Base-by-base conservation (phyloP, 2,113 vertebrate genomes). In the Siniperca knerii region DNA sequence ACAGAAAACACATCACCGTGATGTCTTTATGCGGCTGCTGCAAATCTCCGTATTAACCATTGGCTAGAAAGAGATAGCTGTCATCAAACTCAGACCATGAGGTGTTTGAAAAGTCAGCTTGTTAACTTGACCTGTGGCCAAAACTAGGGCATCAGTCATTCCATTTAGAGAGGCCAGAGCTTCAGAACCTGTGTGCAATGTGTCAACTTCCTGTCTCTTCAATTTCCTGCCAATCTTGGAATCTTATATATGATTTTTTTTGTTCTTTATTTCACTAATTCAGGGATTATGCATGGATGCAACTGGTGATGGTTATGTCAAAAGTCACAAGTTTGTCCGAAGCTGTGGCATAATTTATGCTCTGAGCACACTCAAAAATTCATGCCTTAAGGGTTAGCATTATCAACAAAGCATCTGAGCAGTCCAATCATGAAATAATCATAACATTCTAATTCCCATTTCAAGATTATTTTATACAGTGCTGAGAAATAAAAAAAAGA, bases 11-110 rank as follows among this genome's bases (percentile, higher is more conserved):
- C 82, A 85, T 90, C 88, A 67, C 81, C 62, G 54, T 75, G 83
- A 74, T 23, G 33, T 87, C 83, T 89, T 86, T 90, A 86, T 88
- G 85, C 37, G 44, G 42, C 57, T 0, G 83, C 88, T 68, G 79
- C 52, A 90, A 91, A 90, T 89, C 87, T 88, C 46, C 2, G 21
- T 86, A 87, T 87, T 85, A 90, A 77, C 82, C 55, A 77, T 18
- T 73, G 77, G 61, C 78, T 74, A 61, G 29, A 50, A 77, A 67
- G 79, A 73, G 74, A 82, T 44, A 52, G 64, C 35, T 2, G 62
- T 57, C 81, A 55, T 82, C 74, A 77, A 79, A 83, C 50, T 18
- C n/a, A 78, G 75, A 67, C 16, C 15, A 64, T 35, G 8, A 8
- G 64, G 33, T 67, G 37, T 68, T 67, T 69, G 83, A 81, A 78